Percentiles rank a stretch among this genome's conserved stretches.
Evolutionary conservation across 2,113 vertebrate genomes (phyloP).

Genomic region (Bubo bubo): DNA sequence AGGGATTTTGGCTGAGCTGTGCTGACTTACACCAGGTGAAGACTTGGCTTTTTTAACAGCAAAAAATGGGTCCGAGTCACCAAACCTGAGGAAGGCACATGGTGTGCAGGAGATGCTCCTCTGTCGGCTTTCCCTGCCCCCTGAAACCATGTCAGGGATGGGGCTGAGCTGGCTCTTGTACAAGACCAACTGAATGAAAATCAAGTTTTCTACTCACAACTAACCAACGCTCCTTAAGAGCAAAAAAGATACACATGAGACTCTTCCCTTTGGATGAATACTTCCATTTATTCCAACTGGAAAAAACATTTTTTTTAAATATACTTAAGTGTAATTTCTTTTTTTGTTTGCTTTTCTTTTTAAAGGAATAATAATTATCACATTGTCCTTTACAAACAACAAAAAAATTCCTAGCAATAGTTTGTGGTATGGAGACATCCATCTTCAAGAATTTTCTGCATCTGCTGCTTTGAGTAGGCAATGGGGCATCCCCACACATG

Average conservation of each 20-base stretch:
- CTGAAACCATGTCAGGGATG: neutral
- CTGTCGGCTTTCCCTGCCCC: neutral
- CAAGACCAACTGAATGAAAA: neutral
- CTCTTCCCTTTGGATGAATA: slow-evolving; percentile 54
- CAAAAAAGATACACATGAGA: slow-evolving; percentile 37
- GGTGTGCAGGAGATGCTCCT: neutral
- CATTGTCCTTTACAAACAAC: slow-evolving; percentile 71
- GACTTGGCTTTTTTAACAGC: neutral
- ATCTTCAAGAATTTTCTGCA: slow-evolving; percentile 50
- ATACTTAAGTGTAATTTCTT: slow-evolving; percentile 43
- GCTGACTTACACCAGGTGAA: neutral
- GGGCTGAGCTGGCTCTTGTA: neutral
- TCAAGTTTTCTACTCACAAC: neutral
- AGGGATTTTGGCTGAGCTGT: neutral
- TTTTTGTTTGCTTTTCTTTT: neutral
- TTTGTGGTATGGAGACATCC: slow-evolving; percentile 64
- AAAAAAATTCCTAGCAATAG: slow-evolving; percentile 64
- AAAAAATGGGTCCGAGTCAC: neutral
- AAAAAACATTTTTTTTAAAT: slow-evolving; percentile 56
- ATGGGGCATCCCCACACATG: neutral
- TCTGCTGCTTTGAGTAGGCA: slow-evolving; percentile 47
- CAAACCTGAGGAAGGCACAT: neutral
- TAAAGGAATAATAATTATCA: slow-evolving; percentile 69
- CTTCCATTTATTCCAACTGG: slow-evolving; percentile 62
- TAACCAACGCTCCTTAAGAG: neutral